Conservation (phyloP, 2,797 vertebrate species). For the Cyclura pinguis region DNA sequence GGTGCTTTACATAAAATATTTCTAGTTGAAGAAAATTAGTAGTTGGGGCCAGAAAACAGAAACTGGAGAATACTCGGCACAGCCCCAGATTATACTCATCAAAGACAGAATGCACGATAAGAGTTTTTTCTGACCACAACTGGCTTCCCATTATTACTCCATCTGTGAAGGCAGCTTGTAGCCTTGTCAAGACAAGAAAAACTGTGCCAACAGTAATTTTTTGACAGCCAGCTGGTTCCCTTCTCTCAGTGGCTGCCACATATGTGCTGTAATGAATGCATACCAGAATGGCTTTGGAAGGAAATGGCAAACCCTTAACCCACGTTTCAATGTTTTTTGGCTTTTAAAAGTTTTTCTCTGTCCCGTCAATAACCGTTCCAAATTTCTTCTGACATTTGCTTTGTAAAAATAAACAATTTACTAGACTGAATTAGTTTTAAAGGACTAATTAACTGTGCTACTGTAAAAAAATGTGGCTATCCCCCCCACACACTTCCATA, state of each 20-base stretch:
- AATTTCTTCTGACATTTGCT: conserved; percentile 72
- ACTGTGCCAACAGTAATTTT: conserved; percentile 82
- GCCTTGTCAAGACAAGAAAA: conserved; percentile 80
- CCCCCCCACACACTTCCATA: conserved; percentile 33
- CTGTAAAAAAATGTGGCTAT: neutral
- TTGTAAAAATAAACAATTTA: conserved; percentile 42
- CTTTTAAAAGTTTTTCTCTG: conserved; percentile 46
- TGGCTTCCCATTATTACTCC: conserved; percentile 79
- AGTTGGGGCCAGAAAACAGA: neutral
- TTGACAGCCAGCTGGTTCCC: conserved; percentile 83
- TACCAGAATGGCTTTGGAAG: conserved; percentile 73
- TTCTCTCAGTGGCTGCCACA: conserved; percentile 72
- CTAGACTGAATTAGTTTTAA: conserved; percentile 23
- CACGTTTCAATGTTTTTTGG: conserved; percentile 54
- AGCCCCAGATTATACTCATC: conserved; percentile 35
- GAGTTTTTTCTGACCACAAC: conserved; percentile 74
- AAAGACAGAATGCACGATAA: conserved; percentile 58
- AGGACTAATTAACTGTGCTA: conserved; percentile 2
- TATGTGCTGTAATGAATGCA: conserved; percentile 78
- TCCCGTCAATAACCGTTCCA: conserved; percentile 13
- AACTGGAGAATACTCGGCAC: conserved; percentile 16
- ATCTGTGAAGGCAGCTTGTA: conserved; percentile 85
- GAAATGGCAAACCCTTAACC: conserved; percentile 66
- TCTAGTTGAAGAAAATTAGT: neutral
- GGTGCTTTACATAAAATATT: neutral